Percentiles rank a stretch among this genome's conserved stretches.
phyloP scores from a whole-genome alignment of 2,888 invertebrate species.

The Cryptocephalus primarius region DNA sequence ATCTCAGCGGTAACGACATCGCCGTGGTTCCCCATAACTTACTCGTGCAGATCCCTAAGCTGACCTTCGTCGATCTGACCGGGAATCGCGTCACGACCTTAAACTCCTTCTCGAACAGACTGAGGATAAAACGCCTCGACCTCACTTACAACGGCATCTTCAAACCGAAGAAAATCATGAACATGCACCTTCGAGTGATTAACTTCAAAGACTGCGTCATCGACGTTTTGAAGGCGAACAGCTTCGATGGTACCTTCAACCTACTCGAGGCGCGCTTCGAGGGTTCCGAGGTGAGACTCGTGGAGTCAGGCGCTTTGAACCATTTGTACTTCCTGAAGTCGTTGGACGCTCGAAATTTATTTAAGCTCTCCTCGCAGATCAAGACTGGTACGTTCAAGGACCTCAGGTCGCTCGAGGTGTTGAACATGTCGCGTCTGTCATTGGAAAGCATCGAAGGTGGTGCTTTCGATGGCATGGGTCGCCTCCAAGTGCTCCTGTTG shows the following conservation, averaged over 20 bases:
- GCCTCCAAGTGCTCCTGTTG: neutral
- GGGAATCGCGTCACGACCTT: conserved; percentile 4
- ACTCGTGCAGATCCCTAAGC: neutral
- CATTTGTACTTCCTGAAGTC: conserved; percentile 2
- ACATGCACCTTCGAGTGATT: conserved; percentile 1
- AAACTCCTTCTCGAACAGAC: conserved; percentile 2
- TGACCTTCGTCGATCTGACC: conserved; percentile 1
- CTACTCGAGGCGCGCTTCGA: conserved; percentile 1
- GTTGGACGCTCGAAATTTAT: conserved; percentile 1
- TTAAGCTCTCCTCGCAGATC: conserved; percentile 1
- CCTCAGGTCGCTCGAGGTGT: neutral
- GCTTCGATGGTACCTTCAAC: conserved; percentile 5
- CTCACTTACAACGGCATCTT: conserved; percentile 3
- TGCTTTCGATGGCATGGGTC: conserved; percentile 2
- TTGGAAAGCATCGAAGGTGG: conserved; percentile 1
- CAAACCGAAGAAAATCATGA: conserved; percentile 1
- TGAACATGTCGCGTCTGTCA: conserved; percentile 1
- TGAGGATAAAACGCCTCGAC: conserved; percentile 1
- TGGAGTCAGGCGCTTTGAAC: conserved; percentile 1
- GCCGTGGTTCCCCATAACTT: conserved; percentile 1
- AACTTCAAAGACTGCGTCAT: conserved; percentile 1
- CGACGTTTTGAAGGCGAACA: conserved; percentile 1
- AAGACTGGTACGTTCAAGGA: conserved; percentile 1
- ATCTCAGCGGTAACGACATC: conserved; percentile 6
- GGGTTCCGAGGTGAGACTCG: neutral